Percentiles rank a stretch among this genome's conserved stretches.
Conservation (phyloP, 2,113 vertebrate genomes). For the Agapornis roseicollis region DNA sequence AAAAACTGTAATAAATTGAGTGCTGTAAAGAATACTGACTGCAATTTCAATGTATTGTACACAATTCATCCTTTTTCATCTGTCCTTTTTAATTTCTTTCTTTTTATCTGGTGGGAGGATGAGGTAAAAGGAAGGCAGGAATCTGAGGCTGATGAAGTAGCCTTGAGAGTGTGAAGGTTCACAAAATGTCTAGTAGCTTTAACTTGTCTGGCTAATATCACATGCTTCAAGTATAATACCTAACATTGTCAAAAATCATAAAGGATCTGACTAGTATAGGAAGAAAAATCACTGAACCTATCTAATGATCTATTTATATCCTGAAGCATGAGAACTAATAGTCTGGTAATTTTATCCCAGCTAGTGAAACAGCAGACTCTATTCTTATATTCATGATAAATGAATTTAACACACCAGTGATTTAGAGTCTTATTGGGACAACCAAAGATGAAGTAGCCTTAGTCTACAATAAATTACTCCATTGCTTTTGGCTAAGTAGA, state of each 20-base stretch:
- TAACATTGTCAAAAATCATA: background rate
- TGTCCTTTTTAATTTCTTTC: background rate
- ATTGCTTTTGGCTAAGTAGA: slow-evolving; percentile 15
- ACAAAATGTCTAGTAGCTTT: background rate
- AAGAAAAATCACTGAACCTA: slow-evolving; percentile 7
- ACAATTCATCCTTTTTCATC: background rate
- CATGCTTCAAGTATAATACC: background rate
- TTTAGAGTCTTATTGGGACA: background rate
- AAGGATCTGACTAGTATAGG: background rate
- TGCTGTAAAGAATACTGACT: background rate
- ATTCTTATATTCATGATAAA: slow-evolving; percentile 28
- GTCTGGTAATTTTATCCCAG: slow-evolving; percentile 36
- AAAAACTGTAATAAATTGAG: background rate
- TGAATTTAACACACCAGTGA: slow-evolving; percentile 7
- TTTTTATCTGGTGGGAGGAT: background rate
- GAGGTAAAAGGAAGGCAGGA: background rate
- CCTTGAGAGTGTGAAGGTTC: background rate
- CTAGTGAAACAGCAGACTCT: slow-evolving; percentile 5
- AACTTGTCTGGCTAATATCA: background rate
- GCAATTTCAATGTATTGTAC: background rate
- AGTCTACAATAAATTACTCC: background rate
- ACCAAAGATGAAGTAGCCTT: slow-evolving; percentile 1
- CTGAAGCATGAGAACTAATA: slow-evolving; percentile 20
- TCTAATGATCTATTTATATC: slow-evolving; percentile 21
- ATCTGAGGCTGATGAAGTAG: background rate